Percentiles rank a stretch among this genome's conserved stretches.
phyloP scores from a whole-genome alignment of 2,888 invertebrate species.

The Ferrisia virgata region DNA sequence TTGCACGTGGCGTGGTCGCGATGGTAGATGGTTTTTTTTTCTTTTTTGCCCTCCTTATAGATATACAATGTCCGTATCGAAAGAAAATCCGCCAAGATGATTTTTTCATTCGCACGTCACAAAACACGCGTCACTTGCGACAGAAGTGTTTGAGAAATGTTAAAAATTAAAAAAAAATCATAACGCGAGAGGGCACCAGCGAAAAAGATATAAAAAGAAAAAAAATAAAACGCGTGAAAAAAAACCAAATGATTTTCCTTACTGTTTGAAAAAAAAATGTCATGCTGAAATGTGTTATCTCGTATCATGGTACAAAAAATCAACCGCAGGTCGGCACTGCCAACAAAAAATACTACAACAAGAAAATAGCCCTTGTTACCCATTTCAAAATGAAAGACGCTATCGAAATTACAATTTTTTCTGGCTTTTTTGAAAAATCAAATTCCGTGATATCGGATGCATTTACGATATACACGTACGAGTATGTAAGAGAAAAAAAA shows the following conservation, averaged over 20 bases:
- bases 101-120: neutral
- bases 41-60: neutral
- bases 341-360: neutral
- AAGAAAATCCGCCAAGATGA: neutral
- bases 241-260: neutral
- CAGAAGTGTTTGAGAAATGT: neutral
- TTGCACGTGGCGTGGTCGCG: neutral
- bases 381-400: slow-evolving; percentile 24
- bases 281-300: slow-evolving; percentile 21
- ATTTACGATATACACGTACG: neutral
- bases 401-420: slow-evolving; percentile 22
- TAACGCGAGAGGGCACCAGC: neutral
- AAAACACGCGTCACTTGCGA: neutral
- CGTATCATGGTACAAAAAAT: neutral
- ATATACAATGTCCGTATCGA: neutral
- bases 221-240: slow-evolving; percentile 5
- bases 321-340: slow-evolving; percentile 10
- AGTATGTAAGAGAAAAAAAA: neutral
- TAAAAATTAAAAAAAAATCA: slow-evolving; percentile 11
- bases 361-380: slow-evolving; percentile 24
- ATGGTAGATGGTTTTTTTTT: neutral
- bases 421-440: neutral
- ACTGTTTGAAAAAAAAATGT: slow-evolving; percentile 1
- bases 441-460: neutral
- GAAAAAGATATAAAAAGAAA: neutral